These are phyloP conservation scores for Drosophila borealis DNA, from an alignment of 2,888 invertebrate genomes.

Conservation along the genomic window DNA sequence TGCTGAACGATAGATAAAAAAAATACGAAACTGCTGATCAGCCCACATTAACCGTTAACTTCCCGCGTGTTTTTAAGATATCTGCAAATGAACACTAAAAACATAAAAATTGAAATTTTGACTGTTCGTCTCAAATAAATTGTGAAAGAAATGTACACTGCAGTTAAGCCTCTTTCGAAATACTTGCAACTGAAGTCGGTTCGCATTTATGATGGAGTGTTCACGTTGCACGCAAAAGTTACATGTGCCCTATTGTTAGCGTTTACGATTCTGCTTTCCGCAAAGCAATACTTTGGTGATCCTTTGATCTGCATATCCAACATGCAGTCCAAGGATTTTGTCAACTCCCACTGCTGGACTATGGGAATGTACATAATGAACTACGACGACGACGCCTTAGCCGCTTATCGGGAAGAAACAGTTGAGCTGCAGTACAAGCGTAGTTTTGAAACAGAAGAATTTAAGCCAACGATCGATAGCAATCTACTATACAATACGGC, in stretches of 20 bases:
- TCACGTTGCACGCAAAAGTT: conserved; percentile 90
- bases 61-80: conserved; percentile 62
- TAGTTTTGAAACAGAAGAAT: not conserved
- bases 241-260: conserved; percentile 90
- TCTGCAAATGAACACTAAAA: not conserved
- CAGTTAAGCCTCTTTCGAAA: conserved; percentile 87
- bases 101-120: not conserved
- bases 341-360: conserved; percentile 93
- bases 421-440: conserved; percentile 67
- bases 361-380: conserved; percentile 89
- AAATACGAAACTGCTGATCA: not conserved
- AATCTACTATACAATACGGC: conserved; percentile 36
- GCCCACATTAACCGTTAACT: conserved; percentile 51
- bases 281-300: conserved; percentile 94
- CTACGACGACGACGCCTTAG: conserved; percentile 33
- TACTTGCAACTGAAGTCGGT: conserved; percentile 88
- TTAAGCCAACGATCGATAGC: conserved; percentile 21
- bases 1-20: conserved; percentile 5
- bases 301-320: conserved; percentile 91
- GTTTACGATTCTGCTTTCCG: conserved; percentile 90
- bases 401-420: conserved; percentile 1
- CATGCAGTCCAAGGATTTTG: conserved; percentile 86
- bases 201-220: conserved; percentile 91
- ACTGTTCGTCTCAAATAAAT: not conserved
- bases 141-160: conserved; percentile 87